phyloP scores from a whole-genome alignment of 2,888 invertebrate species.

The Oxytorus armatus region DNA sequence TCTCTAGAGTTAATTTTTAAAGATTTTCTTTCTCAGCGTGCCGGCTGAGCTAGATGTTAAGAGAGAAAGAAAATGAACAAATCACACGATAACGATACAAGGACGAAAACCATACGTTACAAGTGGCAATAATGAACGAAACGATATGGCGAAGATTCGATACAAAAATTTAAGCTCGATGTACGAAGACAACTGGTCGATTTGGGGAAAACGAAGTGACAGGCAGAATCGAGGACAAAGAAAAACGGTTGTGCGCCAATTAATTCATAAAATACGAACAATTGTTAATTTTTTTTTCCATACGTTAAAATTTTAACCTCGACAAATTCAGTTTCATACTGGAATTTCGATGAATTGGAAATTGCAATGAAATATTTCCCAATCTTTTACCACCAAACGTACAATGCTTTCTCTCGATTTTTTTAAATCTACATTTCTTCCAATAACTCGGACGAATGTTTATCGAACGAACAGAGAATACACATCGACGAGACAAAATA shows the following conservation, averaged over 20 bases:
- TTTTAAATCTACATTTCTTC: conserved; percentile 12
- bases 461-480: conserved; percentile 31
- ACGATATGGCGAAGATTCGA: too few species aligned
- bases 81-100: conserved; percentile 26
- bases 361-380: too few species aligned
- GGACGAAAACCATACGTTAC: conserved; percentile 15
- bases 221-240: too few species aligned
- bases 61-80: conserved; percentile 7
- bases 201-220: too few species aligned
- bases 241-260: too few species aligned
- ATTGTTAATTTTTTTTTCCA: too few species aligned
- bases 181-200: too few species aligned
- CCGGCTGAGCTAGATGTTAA: conserved; percentile 9
- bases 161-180: too few species aligned
- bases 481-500: conserved; percentile 19
- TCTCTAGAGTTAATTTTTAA: conserved; percentile 34
- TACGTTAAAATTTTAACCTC: too few species aligned
- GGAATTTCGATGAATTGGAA: too few species aligned
- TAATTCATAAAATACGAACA: too few species aligned
- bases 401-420: conserved; percentile 12
- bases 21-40: conserved; percentile 4
- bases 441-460: conserved; percentile 19
- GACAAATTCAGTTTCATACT: too few species aligned
- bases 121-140: background rate
- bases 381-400: background rate